Evolutionary conservation across 2,113 vertebrate species (phyloP).

Genomic region (Synchiropus splendidus): DNA sequence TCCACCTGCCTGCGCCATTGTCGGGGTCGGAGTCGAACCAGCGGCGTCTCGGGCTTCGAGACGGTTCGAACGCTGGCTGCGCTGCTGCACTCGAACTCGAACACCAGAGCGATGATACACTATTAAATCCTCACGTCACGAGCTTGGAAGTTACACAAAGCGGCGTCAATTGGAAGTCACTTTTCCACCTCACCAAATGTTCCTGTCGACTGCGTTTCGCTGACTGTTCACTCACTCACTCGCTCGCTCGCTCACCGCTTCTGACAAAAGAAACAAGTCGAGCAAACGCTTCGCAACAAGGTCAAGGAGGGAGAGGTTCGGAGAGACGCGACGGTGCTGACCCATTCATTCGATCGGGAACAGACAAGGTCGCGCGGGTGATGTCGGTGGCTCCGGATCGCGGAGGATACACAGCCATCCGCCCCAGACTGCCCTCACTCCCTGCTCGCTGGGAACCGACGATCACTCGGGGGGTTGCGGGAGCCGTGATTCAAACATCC

Average conservation of each 20-base stretch:
- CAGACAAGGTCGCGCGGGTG: constrained; percentile 42
- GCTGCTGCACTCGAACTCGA: constrained; percentile 27
- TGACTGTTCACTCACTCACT: too few relatives aligned
- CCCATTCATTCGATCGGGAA: constrained; percentile 16
- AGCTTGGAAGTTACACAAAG: constrained; percentile 23
- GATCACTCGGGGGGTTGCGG: too few relatives aligned
- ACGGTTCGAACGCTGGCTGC: constrained; percentile 26
- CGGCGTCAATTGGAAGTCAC: constrained; percentile 27
- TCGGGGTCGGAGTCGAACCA: too few relatives aligned
- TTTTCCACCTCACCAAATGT: constrained; percentile 23
- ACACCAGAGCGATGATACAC: constrained; percentile 20
- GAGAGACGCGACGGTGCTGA: constrained; percentile 12
- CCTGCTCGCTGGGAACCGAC: constrained; percentile 6
- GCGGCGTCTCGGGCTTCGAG: too few relatives aligned
- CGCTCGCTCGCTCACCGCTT: constrained; percentile 38
- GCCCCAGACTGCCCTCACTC: constrained; percentile 41
- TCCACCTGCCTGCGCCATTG: constrained; percentile 21
- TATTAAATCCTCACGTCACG: constrained; percentile 12
- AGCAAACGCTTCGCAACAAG: constrained; percentile 58
- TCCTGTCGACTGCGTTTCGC: constrained; percentile 11
- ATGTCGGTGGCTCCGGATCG: constrained; percentile 20
- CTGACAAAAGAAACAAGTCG: constrained; percentile 54
- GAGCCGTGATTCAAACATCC: too few relatives aligned
- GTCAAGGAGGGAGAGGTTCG: constrained; percentile 38
- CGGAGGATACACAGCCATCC: constrained; percentile 50